Evolutionary conservation across 64 coral and sea anemone genomes (phyloP).

Genomic region (Montipora foliosa): DNA sequence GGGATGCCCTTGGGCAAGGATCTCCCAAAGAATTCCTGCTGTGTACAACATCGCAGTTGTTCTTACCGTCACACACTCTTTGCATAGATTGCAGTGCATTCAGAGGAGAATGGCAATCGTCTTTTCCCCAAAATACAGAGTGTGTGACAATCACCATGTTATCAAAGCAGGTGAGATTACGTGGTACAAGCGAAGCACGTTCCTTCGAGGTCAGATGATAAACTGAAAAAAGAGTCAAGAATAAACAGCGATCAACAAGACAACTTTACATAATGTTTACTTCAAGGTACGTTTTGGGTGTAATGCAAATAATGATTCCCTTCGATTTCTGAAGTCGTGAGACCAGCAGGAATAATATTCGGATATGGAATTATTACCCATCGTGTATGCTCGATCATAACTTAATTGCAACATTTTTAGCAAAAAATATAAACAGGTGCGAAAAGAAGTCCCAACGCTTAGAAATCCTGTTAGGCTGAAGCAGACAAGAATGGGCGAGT

Average conservation of each 20-base stretch:
- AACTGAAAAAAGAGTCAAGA: constrained; percentile 1
- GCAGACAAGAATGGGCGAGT: too few relatives aligned
- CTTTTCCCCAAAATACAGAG: not conserved
- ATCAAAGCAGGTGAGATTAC: constrained; percentile 54
- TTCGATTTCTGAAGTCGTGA: too few relatives aligned
- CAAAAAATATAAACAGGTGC: too few relatives aligned
- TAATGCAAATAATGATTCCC: too few relatives aligned
- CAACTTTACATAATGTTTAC: not conserved
- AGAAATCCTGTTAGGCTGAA: too few relatives aligned
- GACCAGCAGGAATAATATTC: too few relatives aligned
- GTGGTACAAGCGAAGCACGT: not conserved
- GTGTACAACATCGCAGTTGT: not conserved
- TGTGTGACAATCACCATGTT: constrained; percentile 62
- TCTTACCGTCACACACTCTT: constrained; percentile 43
- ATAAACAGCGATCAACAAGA: not conserved
- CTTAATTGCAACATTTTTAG: too few relatives aligned
- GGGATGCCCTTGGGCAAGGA: not conserved
- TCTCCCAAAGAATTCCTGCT: not conserved
- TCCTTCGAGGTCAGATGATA: not conserved
- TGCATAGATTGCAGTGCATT: constrained; percentile 5
- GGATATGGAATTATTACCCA: too few relatives aligned
- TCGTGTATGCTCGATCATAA: too few relatives aligned
- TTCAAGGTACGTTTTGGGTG: too few relatives aligned
- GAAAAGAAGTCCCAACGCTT: too few relatives aligned
- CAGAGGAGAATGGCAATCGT: not conserved